Percentiles rank a stretch among this genome's conserved stretches.
phyloP scores from a whole-genome alignment of 2,888 invertebrate genomes.

The Germaria angustata region DNA sequence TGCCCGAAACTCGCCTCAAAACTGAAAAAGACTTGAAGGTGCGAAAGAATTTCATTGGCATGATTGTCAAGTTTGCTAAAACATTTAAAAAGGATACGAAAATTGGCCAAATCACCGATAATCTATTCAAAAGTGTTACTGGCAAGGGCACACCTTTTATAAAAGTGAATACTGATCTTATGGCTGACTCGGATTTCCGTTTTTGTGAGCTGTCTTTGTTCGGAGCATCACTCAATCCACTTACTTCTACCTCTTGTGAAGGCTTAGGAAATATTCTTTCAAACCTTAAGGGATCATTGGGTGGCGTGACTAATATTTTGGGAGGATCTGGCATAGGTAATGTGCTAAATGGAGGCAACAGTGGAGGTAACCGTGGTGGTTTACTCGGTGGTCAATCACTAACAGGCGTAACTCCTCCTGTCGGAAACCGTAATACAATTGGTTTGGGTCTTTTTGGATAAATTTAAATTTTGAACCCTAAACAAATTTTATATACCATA shows the following conservation, averaged over 20 bases:
- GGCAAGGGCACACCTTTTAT: constrained; percentile 81
- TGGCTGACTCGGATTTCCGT: constrained; percentile 80
- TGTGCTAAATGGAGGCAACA: not conserved
- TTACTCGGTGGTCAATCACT: constrained; percentile 22
- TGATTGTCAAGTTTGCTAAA: constrained; percentile 85
- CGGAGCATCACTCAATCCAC: constrained; percentile 75
- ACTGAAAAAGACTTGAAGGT: constrained; percentile 84
- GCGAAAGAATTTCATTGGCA: constrained; percentile 84
- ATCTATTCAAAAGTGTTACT: constrained; percentile 78
- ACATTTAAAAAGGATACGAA: constrained; percentile 74
- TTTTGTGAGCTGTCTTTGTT: constrained; percentile 77
- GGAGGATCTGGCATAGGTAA: constrained; percentile 52
- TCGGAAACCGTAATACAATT: constrained; percentile 17
- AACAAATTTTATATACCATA: too few species aligned
- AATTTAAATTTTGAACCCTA: not conserved
- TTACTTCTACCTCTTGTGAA: constrained; percentile 74
- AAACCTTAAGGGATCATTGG: constrained; percentile 68
- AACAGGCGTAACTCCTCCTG: not conserved
- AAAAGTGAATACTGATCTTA: constrained; percentile 81
- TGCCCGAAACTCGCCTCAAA: constrained; percentile 78
- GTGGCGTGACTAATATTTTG: constrained; percentile 64
- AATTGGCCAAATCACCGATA: constrained; percentile 59
- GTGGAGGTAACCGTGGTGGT: constrained; percentile 29
- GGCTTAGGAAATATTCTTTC: constrained; percentile 71
- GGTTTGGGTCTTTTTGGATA: constrained; percentile 44